Conservation (phyloP, 2,797 vertebrate genomes). For the Pitangus sulphuratus region DNA sequence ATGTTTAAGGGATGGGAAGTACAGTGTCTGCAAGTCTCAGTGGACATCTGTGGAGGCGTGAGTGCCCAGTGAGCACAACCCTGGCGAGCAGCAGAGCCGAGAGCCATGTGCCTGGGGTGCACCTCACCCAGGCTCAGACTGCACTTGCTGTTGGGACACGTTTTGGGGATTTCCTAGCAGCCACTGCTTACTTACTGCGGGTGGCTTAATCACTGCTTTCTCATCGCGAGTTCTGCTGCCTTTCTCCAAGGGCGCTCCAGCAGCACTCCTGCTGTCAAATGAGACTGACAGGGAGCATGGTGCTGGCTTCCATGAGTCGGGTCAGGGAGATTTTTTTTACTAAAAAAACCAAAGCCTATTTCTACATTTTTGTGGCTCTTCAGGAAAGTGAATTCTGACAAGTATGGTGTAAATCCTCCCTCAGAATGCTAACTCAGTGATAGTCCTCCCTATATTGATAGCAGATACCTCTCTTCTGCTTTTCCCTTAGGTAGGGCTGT, state of each 20-base stretch:
- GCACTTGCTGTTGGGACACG: fast-evolving
- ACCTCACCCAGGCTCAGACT: neutral
- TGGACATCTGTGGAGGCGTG: fast-evolving
- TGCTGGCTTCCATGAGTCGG: neutral
- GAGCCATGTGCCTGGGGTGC: fast-evolving
- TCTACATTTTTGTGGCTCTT: neutral
- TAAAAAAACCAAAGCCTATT: neutral
- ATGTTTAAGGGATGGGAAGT: neutral
- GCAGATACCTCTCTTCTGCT: neutral
- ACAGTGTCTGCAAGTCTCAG: neutral
- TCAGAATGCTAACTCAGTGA: neutral
- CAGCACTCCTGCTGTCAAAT: neutral
- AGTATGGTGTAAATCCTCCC: neutral
- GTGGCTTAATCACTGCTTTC: neutral
- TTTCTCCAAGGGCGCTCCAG: fast-evolving
- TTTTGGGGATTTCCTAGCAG: neutral
- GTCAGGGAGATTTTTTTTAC: too few species aligned
- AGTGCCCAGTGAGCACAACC: neutral
- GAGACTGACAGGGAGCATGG: neutral
- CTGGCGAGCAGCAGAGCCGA: fast-evolving
- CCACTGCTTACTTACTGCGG: fast-evolving
- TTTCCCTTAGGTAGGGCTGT: neutral
- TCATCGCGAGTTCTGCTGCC: fast-evolving
- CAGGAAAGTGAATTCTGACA: neutral
- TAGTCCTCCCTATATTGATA: neutral